These are phyloP conservation scores for Camelus dromedarius DNA, from an alignment of 2,113 vertebrate genomes.

Conservation along the genomic window DNA sequence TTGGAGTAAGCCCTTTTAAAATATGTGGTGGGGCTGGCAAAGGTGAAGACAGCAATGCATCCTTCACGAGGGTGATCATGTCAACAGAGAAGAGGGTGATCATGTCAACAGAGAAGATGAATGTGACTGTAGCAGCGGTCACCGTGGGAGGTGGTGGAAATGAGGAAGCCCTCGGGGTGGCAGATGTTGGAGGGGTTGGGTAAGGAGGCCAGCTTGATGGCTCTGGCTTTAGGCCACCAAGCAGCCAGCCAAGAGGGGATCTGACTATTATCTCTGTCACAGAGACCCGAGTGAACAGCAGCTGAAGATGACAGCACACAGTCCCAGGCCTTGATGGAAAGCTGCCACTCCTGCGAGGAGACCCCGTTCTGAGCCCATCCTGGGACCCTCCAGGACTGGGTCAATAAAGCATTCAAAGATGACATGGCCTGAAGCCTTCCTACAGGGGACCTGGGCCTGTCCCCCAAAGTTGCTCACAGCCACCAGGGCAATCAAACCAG, in stretches of 20 bases:
- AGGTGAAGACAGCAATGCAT: too few species aligned
- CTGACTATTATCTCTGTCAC: not conserved
- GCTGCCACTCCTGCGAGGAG: not conserved
- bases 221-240: not conserved
- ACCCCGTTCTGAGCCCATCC: not conserved
- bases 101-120: too few species aligned
- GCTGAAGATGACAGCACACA: accelerated
- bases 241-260: not conserved
- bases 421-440: not conserved
- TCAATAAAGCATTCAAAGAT: not conserved
- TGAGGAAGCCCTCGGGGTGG: not conserved
- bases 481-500: not conserved
- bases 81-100: too few species aligned
- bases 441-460: not conserved
- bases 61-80: not conserved
- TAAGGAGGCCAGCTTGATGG: not conserved
- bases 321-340: not conserved
- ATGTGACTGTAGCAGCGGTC: not conserved
- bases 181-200: not conserved
- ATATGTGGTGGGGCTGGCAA: too few species aligned
- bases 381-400: too few species aligned
- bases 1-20: not conserved
- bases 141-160: not conserved
- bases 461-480: not conserved
- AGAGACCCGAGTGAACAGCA: not conserved